phyloP scores from a whole-genome alignment of 2,113 vertebrate species.

The Neolamprologus tretocephalus region DNA sequence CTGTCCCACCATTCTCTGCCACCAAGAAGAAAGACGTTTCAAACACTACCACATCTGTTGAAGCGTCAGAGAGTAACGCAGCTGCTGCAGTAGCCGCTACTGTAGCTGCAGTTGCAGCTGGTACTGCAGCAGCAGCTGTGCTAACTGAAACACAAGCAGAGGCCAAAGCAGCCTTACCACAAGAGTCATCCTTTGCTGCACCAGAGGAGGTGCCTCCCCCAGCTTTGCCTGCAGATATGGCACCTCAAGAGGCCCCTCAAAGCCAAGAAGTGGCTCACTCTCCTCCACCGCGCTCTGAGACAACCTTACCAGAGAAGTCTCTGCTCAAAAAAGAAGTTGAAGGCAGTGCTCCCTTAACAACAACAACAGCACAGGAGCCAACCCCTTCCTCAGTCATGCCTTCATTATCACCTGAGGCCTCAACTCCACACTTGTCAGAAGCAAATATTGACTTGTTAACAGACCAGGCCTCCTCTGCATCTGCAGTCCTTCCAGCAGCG shows the following conservation, averaged over 20 bases:
- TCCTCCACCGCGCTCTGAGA: neutral
- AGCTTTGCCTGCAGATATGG: neutral
- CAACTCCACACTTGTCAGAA: neutral
- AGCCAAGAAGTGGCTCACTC: neutral
- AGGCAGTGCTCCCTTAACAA: neutral
- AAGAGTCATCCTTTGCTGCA: neutral
- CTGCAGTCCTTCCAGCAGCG: neutral
- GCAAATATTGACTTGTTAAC: slow-evolving; percentile 4
- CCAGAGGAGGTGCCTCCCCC: neutral
- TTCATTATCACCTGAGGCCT: neutral
- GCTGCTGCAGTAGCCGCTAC: neutral
- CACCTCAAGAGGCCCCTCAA: neutral
- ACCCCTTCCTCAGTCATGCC: neutral
- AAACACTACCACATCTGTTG: neutral
- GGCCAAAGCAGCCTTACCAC: neutral
- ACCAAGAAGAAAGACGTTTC: slow-evolving; percentile 13
- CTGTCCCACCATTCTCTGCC: slow-evolving; percentile 41
- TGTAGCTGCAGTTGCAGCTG: neutral
- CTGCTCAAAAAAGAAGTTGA: neutral
- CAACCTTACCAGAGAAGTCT: neutral
- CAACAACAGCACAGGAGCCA: neutral
- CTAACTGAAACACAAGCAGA: neutral
- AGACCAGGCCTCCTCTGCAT: neutral
- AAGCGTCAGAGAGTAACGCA: neutral
- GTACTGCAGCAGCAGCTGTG: neutral